A percentile compares a stretch with the other conserved stretches of the same genome.
These are phyloP conservation scores for Anolis sagrei DNA, from an alignment of 2,113 vertebrate genomes.

Conservation along the genomic window DNA sequence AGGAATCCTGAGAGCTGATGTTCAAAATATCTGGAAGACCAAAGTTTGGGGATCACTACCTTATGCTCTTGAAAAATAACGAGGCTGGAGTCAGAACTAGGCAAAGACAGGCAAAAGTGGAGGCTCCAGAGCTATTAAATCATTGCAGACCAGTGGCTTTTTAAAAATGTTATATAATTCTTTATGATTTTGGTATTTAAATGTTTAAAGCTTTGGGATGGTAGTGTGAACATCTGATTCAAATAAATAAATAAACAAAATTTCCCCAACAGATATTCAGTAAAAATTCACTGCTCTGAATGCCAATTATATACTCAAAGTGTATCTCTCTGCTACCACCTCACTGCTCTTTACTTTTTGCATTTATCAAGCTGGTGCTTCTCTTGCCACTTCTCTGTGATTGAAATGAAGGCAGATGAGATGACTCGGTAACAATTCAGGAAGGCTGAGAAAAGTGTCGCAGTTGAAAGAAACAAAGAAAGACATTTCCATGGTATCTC, in stretches of 20 bases:
- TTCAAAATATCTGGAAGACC: no score
- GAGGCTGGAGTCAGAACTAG: background rate
- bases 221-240: background rate
- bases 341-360: background rate
- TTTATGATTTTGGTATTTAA: background rate
- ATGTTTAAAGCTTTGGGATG: background rate
- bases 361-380: background rate
- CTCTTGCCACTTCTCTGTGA: background rate
- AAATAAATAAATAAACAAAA: background rate
- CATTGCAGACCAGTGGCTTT: background rate
- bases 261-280: background rate
- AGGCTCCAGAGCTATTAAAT: background rate
- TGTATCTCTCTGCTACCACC: no score
- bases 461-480: no score
- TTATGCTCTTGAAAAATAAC: background rate
- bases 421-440: background rate
- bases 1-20: no score
- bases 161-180: background rate
- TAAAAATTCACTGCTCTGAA: background rate
- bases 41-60: no score
- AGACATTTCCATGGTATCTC: background rate
- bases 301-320: background rate
- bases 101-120: background rate
- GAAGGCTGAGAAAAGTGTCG: background rate
- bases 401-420: background rate